These are phyloP conservation scores for Drosophila arizonae DNA, from an alignment of 1,140 invertebrate species.

Conservation along the genomic window DNA sequence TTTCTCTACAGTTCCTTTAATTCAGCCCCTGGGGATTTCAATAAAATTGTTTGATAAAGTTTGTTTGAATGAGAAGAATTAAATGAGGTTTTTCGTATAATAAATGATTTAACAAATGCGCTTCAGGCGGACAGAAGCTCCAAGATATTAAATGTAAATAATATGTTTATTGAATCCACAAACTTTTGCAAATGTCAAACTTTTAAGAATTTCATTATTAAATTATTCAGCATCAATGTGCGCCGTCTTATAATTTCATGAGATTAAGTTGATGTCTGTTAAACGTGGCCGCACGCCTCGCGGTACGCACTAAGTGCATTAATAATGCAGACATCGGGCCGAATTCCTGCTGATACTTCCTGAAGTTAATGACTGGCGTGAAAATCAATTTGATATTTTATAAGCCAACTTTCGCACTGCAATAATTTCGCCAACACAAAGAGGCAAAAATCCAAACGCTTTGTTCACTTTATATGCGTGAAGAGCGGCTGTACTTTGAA, in stretches of 20 bases:
- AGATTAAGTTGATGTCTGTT: constrained; percentile 3
- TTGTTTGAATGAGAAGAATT: no score
- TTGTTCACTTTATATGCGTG: constrained; percentile 22
- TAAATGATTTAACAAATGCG: no score
- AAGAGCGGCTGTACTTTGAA: background rate
- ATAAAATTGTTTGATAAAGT: background rate
- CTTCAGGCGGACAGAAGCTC: no score
- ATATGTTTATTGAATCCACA: no score
- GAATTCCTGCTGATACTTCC: constrained; percentile 20
- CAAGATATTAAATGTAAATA: no score
- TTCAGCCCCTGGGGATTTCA: background rate
- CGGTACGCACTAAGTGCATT: background rate
- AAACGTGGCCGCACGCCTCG: background rate
- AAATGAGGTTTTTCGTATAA: no score
- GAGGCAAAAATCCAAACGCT: constrained; percentile 30
- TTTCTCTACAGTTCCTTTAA: background rate
- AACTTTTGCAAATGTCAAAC: background rate
- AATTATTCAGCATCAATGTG: constrained; percentile 12
- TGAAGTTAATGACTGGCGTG: constrained; percentile 74
- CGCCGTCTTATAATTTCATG: background rate
- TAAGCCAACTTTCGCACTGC: constrained; percentile 44
- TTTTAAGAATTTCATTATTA: constrained; percentile 4
- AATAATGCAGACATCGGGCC: constrained; percentile 28
- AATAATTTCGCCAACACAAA: constrained; percentile 50
- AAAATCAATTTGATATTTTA: constrained; percentile 78